Base-by-base conservation (phyloP, 2,888 invertebrate species). In the Pedicia rivosa region DNA sequence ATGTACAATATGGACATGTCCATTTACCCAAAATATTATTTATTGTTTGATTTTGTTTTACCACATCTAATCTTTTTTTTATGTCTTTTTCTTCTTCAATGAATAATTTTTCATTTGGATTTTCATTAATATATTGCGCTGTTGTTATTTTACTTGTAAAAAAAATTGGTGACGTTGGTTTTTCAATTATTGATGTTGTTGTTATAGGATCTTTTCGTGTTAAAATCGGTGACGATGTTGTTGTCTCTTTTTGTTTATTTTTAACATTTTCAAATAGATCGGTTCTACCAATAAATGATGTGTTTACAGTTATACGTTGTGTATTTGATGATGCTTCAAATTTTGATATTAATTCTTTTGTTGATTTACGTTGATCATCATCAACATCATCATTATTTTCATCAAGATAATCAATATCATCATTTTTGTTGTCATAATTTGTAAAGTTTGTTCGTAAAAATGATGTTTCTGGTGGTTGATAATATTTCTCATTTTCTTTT, bases 1-100 rank as follows among this genome's bases (percentile, higher is more conserved):
- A 52, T 2, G 71, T 72, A 48, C 75, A 75, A 41, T 63, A 62
- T 2, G 67, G 63, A 50, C 75, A 75, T n/a, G 55, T 53, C 76
- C 74, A 74, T 26, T 20, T 26, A 4, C 35, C 35, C 9, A 35
- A 25, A 15, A 35, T 17, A 26, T 35, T 35, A 17, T 35, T 25
- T 16, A 17, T 16, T 13, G 25, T 35, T 22, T 14, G 9, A 6
- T 20, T 9, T 33, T 24, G 15, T 10, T 3, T 24, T 5, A 7
- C 24, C 8, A 4, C 8, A n/a, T 24, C 24, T 8, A 4, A 4
- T n/a, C n/a, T 24, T 24, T 24, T 24, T 10, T 24, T 24, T 24
- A 24, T 10, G n/a, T 24, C n/a, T 16, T 17, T 17, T 12, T 10
- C 12, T 17, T 30, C 30, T n/a, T 12, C 30, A 5, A 16, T 5